Evolutionary conservation across 2,113 vertebrate species (phyloP).

Genomic region (Taurulus bubalis): DNA sequence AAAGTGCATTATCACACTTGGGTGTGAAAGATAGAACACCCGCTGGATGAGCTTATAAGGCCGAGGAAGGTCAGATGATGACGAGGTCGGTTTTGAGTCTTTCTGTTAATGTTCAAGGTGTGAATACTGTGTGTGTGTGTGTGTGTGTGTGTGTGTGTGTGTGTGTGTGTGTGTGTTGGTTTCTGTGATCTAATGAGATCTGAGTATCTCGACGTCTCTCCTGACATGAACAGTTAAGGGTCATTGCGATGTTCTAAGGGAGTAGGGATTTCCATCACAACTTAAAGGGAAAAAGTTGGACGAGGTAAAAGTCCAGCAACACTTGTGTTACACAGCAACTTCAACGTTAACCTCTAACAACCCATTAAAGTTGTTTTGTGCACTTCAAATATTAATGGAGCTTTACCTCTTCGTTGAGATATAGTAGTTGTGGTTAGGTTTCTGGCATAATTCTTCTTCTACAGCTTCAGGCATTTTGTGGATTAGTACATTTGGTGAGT

Average conservation of each 20-base stretch:
- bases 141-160: too few relatives aligned
- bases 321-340: not conserved
- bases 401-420: not conserved
- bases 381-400: not conserved
- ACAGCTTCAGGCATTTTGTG: not conserved
- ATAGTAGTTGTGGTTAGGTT: not conserved
- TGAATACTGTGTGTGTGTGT: too few relatives aligned
- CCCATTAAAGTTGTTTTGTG: not conserved
- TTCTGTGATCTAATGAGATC: constrained; percentile 5
- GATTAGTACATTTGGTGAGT: not conserved
- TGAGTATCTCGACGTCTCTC: not conserved
- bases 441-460: not conserved
- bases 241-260: not conserved
- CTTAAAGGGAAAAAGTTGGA: too few relatives aligned
- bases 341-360: not conserved
- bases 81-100: not conserved
- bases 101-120: too few relatives aligned
- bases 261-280: not conserved
- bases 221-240: not conserved
- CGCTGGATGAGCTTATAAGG: too few relatives aligned
- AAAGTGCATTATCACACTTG: not conserved
- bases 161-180: too few relatives aligned
- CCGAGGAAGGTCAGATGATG: not conserved
- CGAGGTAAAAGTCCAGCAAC: not conserved
- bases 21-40: not conserved